These are phyloP conservation scores for Bombyx huttoni DNA, from an alignment of 2,888 invertebrate genomes.

Conservation along the genomic window DNA sequence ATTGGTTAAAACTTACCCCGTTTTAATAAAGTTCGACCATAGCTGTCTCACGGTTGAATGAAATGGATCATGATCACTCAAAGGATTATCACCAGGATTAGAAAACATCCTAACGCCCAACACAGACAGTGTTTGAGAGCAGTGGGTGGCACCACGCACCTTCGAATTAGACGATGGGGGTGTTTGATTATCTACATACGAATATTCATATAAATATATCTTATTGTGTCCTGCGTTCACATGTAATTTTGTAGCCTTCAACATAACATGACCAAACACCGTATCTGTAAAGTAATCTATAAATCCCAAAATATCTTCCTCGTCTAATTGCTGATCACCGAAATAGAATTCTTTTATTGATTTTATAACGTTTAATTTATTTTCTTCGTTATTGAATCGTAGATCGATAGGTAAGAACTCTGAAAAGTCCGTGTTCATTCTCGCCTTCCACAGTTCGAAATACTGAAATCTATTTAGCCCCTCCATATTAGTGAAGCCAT, in stretches of 20 bases:
- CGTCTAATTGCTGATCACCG: slow-evolving; percentile 17
- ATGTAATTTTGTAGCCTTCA: slow-evolving; percentile 20
- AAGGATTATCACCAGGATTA: slow-evolving; percentile 4
- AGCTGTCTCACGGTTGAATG: slow-evolving; percentile 13
- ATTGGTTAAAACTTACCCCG: slow-evolving; percentile 15
- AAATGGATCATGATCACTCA: slow-evolving; percentile 14
- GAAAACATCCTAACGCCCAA: slow-evolving; percentile 7
- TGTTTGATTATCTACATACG: slow-evolving; percentile 21
- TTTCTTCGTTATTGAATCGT: slow-evolving; percentile 17
- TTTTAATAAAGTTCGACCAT: slow-evolving; percentile 19
- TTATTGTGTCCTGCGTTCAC: slow-evolving; percentile 17
- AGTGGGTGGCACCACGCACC: slow-evolving; percentile 24
- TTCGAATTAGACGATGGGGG: slow-evolving; percentile 18
- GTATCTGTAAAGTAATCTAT: slow-evolving; percentile 37
- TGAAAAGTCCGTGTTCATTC: slow-evolving; percentile 27
- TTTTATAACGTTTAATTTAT: slow-evolving; percentile 17
- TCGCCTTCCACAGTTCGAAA: slow-evolving; percentile 22
- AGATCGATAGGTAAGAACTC: slow-evolving; percentile 30
- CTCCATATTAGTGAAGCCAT: slow-evolving; percentile 33
- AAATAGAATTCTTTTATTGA: slow-evolving; percentile 30
- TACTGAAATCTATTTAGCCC: slow-evolving; percentile 13
- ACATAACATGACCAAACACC: slow-evolving; percentile 20
- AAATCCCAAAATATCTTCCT: slow-evolving; percentile 12
- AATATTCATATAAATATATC: slow-evolving; percentile 33
- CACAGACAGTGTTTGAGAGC: slow-evolving; percentile 18